These are phyloP conservation scores for Raja brachyura DNA, from an alignment of 2,113 vertebrate species.

Conservation along the genomic window DNA sequence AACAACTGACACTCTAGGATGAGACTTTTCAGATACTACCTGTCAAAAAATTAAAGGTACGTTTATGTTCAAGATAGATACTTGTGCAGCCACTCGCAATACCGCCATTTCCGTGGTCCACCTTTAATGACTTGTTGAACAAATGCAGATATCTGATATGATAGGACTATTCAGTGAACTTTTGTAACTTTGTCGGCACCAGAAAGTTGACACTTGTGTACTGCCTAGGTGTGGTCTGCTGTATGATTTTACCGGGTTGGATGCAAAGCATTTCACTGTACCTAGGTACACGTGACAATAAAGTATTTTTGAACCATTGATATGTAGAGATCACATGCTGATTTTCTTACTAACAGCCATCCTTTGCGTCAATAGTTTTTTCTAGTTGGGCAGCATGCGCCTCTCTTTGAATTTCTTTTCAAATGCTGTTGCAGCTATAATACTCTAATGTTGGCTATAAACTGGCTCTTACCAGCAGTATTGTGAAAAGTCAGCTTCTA, in stretches of 20 bases:
- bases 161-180: too few species aligned
- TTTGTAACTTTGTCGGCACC: too few species aligned
- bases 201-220: too few species aligned
- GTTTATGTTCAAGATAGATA: background rate
- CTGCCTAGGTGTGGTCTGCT: too few species aligned
- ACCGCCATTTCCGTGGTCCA: background rate
- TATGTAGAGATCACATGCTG: background rate
- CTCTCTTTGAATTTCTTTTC: background rate
- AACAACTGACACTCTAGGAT: background rate
- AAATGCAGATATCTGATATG: background rate
- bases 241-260: too few species aligned
- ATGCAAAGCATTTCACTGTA: too few species aligned
- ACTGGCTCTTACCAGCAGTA: background rate
- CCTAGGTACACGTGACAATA: too few species aligned
- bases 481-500: background rate
- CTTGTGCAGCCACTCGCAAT: background rate
- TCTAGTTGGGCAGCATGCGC: background rate
- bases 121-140: background rate
- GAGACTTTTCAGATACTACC: background rate
- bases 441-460: background rate
- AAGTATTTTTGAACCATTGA: background rate
- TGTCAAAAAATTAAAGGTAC: background rate
- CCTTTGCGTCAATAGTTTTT: background rate
- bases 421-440: background rate
- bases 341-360: background rate